Base-by-base conservation (phyloP, 2,113 vertebrate genomes). In the Zapus hudsonius region DNA sequence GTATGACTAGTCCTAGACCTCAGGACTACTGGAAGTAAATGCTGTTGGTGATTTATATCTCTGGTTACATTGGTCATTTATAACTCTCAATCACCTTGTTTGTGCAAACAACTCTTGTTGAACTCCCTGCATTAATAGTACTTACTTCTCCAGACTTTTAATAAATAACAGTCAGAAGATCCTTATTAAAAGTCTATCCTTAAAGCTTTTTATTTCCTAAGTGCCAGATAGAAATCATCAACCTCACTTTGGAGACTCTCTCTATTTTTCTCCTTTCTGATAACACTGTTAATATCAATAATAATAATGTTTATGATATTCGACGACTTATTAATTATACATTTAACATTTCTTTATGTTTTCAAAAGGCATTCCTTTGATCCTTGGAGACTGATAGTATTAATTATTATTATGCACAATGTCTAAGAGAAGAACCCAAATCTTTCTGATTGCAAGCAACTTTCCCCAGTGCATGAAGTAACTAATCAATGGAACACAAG, bases 401-500 rank as follows among this genome's bases (percentile, higher is more conserved):
- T 89, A 47, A 86, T 89, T 89, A 75, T 61, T 82, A 31, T 88
- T 80, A 36, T 75, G 83, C 17, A 69, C 10, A 86, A 17, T 75
- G 92, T 75, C 36, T 25, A 92, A 33, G 42, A 3, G 3, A 89
- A 7, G 10, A 78, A 67, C 84, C 4, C 61, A 52, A 90, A 23
- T 27, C 7, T 42, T 87, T 22, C 22, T 74, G 29, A 81, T 72
- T 1, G 59, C 47, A 84, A 72, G n/a, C 66, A 27, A 78, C 42
- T 85, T 95, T 27, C 29, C 40, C 29, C 92, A 83, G 82, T 73
- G 67, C 55, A 76, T 55, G 36, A 23, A 89, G 61, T 90, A 82
- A 78, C 85, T 81, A 88, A 57, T 90, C 72, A 87, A 55, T 70
- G n/a, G n/a, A n/a, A n/a, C n/a, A n/a, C n/a, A n/a, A n/a, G n/a